Conservation (phyloP, 2,888 invertebrate species). For the Drosophila nr. fundita region DNA sequence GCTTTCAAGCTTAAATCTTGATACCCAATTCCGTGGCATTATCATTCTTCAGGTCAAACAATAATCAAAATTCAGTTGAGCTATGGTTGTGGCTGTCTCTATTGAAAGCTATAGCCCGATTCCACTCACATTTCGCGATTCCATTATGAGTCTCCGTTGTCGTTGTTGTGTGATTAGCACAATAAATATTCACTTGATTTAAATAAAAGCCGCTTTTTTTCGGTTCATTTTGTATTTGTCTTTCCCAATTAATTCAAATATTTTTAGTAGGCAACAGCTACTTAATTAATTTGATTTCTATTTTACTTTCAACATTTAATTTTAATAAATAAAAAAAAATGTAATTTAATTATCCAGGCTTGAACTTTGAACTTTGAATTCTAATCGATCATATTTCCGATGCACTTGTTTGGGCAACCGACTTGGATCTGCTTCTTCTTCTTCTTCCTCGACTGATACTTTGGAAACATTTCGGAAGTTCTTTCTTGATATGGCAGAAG, state of each 20-base stretch:
- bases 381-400: not conserved
- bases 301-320: not conserved
- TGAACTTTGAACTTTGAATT: not conserved
- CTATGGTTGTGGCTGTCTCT: not conserved
- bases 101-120: not conserved
- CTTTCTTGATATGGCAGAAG: constrained; percentile 27
- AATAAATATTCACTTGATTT: constrained; percentile 1
- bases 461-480: constrained; percentile 57
- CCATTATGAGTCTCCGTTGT: not conserved
- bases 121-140: not conserved
- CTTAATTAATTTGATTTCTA: not conserved
- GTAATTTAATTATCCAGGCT: not conserved
- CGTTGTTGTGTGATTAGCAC: not conserved
- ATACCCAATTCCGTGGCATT: not conserved
- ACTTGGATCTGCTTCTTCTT: not conserved
- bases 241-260: not conserved
- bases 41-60: not conserved
- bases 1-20: not conserved
- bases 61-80: not conserved
- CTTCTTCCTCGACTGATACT: not conserved
- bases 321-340: not conserved
- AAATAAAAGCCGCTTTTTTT: not conserved
- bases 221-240: not conserved
- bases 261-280: not conserved
- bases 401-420: not conserved